Evolutionary conservation across 2,797 vertebrate genomes (phyloP), one percentile per base, ranked within the genome.

Genomic region (Ambastaia sidthimunki): DNA sequence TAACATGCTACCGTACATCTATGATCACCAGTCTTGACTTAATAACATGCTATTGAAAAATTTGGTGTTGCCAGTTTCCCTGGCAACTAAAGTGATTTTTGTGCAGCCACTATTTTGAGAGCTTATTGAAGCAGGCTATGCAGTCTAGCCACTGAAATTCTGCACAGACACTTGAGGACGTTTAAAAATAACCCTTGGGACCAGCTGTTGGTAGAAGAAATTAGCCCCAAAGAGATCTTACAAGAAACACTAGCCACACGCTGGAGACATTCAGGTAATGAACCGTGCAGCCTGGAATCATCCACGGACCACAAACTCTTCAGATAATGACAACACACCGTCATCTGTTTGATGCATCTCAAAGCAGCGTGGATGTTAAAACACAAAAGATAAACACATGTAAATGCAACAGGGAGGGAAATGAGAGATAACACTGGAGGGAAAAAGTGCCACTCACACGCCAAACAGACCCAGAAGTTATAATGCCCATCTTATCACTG

Each of bases 161-260:
- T 15, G 41, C 16, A 37, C 23, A 23, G 88, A 87, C 89, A 93
- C 91, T 90, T 91, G 71, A 89, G 89, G 86, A 88, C 15, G 16
- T 50, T 86, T 91, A 93, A 87, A 93, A 93, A 94, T 93, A 94
- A 88, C 82, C 78, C 81, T 18, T 47, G 71, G 37, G 79, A 84
- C 83, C 89, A 89, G 89, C 87, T 89, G 89, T n/a, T 82, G 55
- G 68, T 66, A 72, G 37, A 52, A 44, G 76, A 81, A 83, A 84
- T 78, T 34, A 78, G 75, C 76, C 28, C 82, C 71, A 48, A 7
- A 2, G 23, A 63, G 3, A 37, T 80, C 83, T 57, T 78, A 80
- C 80, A 44, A 81, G 19, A 71, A 78, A 66, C 84, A 83, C 62
- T 23, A 78, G n/a, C 59, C 11, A 48, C 37, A 57, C 52, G 19